Percentiles rank a stretch among this genome's conserved stretches.
Evolutionary conservation across 2,888 invertebrate genomes (phyloP).

Genomic region (Mimas tiliae): DNA sequence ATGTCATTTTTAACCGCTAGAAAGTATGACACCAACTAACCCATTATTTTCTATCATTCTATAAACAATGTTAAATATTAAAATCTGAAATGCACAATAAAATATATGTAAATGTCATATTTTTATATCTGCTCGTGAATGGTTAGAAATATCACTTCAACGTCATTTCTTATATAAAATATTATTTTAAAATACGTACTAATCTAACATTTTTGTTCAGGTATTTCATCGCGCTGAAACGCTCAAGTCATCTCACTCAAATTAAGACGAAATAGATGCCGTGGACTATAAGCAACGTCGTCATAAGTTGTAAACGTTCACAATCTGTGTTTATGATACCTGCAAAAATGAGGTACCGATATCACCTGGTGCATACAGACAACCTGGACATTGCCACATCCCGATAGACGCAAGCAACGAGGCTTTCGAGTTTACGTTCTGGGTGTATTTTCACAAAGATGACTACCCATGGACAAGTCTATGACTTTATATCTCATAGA

Average conservation of each 20-base stretch:
- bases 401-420: not conserved
- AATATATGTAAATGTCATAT: not conserved
- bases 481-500: not conserved
- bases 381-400: not conserved
- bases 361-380: not conserved
- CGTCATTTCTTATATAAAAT: not conserved
- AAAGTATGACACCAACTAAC: too few species aligned
- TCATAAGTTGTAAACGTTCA: not conserved
- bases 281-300: not conserved
- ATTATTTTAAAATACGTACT: not conserved
- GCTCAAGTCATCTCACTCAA: not conserved
- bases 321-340: not conserved
- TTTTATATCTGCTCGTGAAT: not conserved
- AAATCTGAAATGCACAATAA: not conserved
- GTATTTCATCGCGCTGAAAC: conserved; percentile 54
- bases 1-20: too few species aligned
- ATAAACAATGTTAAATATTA: too few species aligned
- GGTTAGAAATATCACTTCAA: not conserved
- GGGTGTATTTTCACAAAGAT: not conserved
- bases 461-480: not conserved
- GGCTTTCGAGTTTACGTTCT: not conserved
- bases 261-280: not conserved
- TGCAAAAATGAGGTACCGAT: not conserved
- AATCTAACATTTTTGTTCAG: conserved; percentile 43
- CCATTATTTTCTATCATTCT: too few species aligned